Evolutionary conservation across 2,888 invertebrate species (phyloP), one percentile per base, ranked within the genome.

Genomic region (Labia minor): DNA sequence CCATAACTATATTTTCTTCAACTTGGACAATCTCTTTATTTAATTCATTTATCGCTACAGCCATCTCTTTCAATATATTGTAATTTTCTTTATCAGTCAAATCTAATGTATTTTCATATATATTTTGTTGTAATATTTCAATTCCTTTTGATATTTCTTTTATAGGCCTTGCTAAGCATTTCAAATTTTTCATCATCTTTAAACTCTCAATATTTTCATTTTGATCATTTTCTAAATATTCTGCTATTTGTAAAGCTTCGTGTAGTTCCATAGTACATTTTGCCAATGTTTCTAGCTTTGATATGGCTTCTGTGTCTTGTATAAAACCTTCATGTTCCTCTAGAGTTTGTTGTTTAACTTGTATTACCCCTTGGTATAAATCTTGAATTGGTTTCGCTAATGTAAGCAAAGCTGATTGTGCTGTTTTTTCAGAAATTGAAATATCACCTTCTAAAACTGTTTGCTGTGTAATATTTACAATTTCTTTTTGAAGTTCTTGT

Each of bases 1-100:
- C 84, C 37, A 84, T 68, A 68, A 78, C 65, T 74, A 71, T 81
- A 79, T 68, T 71, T 72, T 82, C 80, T 68, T 80, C 77, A 70
- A 83, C 78, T 69, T 81, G 74, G 8, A 81, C 72, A 63, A 82
- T 78, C 71, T 80, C 81, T 70, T 77, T 79, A 71, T 80, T 70
- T 11, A 74, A 67, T 62, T 74, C 74, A 37, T 8, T 14, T 18
- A 66, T 8, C 1, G 63, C 19, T 33, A 62, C 16, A 26, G 63
- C 66, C 37, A 66, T 20, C 19, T 62, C 63, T 20, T 19, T 8
- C 18, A 64, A 63, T 19, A 64, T 8, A 8, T 20, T 1, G 1
- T 33, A 21, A 16, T 21, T 64, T 21, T 64, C 26, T n/a, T n/a
- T 33, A 19, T 64, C 64, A 21, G 64, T 14, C 20, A 64, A 64